Evolutionary conservation across 2,888 invertebrate genomes (phyloP), one percentile per base, ranked within the genome.

Genomic region (Ormyrus pomaceus): DNA sequence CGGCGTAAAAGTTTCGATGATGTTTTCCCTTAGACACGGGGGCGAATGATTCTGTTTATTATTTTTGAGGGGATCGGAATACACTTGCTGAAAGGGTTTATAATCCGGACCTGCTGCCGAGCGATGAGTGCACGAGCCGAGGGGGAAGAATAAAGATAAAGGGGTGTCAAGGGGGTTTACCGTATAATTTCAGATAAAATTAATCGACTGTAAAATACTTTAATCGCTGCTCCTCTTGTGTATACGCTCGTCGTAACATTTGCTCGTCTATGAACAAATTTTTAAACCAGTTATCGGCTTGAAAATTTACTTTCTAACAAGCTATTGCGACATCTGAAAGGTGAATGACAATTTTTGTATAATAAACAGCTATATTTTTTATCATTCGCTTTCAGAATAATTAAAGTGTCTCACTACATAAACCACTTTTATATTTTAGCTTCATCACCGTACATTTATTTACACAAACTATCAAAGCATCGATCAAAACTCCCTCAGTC

Each of bases 71-170:
- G 70, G 53, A 19, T 0, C 48, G 19, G 71, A 45, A 59, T 74
- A 65, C 78, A 83, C 78, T 82, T 79, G 76, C 70, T 50, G 81
- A 82, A 84, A 83, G 85, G 82, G 79, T 84, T 69, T 59, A 73
- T 80, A 85, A 86, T 85, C 84, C 84, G 61, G 79, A 84, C 86
- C 85, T 85, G 85, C 84, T 86, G 84, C 82, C 75, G 19, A 64
- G 34, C 64, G 58, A 69, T 59, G 68, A 46, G 74, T 50, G 13
- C 68, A 82, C 77, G 71, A 71, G 82, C 19, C 34, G 62, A 75
- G 77, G 64, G 61, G 70, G 71, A 66, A 65, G 77, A 73, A 83
- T 78, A 68, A 68, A 62, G 76, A 76, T 72, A 71, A 76, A 72
- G 62, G 80, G 68, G 76, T 76, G 82, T 79, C 65, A 61, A 80